Base-by-base conservation (phyloP, 2,797 vertebrate genomes). In the Danionella dracula region DNA sequence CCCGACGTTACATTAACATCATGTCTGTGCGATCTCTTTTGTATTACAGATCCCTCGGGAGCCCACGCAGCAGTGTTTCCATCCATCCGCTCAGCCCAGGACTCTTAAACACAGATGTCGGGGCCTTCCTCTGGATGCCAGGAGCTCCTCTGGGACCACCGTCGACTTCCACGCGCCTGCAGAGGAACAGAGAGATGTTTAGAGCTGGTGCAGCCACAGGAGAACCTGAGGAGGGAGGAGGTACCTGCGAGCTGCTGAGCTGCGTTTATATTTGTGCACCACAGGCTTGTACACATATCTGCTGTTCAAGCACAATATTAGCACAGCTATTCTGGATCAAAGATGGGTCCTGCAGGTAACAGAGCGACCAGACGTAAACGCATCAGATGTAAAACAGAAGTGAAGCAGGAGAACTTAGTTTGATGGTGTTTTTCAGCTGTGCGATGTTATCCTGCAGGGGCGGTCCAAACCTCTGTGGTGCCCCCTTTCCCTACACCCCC, bases 281-380 rank as follows among this genome's bases (percentile, higher is more conserved):
- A 41, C 64, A 70, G 62, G 65, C 49, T 41, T 63, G 57, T 38
- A 49, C 55, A 21, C 68, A 57, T 15, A 67, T 65, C 49, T 40
- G 20, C 66, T 60, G 23, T 70, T 66, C 51, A 74, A 75, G 75
- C 64, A 74, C 68, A 73, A 21, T 72, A 71, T 81, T 77, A 74
- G 60, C 70, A 16, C 10, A 40, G 68, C 73, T 78, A 76, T 77
- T 81, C 66, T 41, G 19, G 64, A 76, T 73, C 73, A 77, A 68
- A 76, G 60, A 40, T 68, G 58, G 54, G 67, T 32, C 32, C 16
- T 16, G 23, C 8, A 17, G 41, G 11, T 37, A 55, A 19, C 31
- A 20, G 20, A 66, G 34, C 32, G 37, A 42, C 12, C 32, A 13
- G 41, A 56, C 31, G 9, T 15, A 66, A 56, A 56, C 56, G 56